Evolutionary conservation across 2,888 invertebrate genomes (phyloP), one percentile per base, ranked within the genome.

Genomic region (Agrotis puta): DNA sequence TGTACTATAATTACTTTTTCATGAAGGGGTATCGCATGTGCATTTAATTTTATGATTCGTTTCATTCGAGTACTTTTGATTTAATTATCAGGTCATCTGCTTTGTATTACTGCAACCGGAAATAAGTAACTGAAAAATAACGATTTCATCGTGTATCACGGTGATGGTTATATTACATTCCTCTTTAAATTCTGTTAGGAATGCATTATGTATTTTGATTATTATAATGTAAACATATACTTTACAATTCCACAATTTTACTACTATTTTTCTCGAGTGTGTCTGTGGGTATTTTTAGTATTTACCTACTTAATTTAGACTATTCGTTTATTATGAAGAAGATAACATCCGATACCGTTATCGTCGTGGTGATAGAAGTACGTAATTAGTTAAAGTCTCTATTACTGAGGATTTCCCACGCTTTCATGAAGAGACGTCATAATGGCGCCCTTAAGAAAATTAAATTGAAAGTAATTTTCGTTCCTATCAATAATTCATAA

Each of bases 11-110:
- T 86, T 81, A 84, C 82, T 85, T 88, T 85, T 86, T 80, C 72
- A 81, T 79, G 81, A 79, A 82, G 59, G 79, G 73, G 79, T 69
- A 73, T 76, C 71, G 72, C 77, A 64, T 71, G 54, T 86, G 82
- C 87, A 85, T 89, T 86, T 74, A 82, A 81, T 82, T 87, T 88
- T 85, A 87, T 79, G 81, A 79, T 86, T 74, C 53, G 39, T 62
- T 67, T 53, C 22, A 67, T 79, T 83, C 65, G 75, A 83, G 77
- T 76, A 65, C 53, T 50, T 54, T 54, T 56, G n/a, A n/a, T 39
- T 39, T 57, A 18, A 51, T 64, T 77, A 61, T 61, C 27, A 62
- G 82, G 57, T 81, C 81, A 85, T 86, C 74, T 78, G 82, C 27
- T 71, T 72, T 67, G 39, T 64, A 64, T 82, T 66, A 50, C 11